Evolutionary conservation across 2,888 invertebrate species (phyloP).

Genomic region (Metellina segmentata): DNA sequence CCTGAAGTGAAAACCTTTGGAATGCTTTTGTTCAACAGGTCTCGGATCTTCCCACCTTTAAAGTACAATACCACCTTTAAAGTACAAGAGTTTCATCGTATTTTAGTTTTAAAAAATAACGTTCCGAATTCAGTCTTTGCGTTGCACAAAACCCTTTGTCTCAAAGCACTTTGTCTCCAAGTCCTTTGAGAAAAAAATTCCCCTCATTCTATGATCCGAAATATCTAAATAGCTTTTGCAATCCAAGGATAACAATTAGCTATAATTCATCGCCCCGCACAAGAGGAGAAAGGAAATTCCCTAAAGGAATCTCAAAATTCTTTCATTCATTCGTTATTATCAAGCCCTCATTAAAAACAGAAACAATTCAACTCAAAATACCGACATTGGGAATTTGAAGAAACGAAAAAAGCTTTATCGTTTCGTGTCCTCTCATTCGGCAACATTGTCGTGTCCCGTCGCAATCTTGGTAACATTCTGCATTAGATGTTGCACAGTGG

Average conservation of each 20-base stretch:
- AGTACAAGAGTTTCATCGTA: no score
- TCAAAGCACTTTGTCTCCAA: no score
- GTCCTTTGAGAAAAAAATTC: no score
- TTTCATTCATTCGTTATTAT: background rate
- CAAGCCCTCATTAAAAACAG: background rate
- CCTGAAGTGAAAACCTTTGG: no score
- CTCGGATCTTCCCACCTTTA: no score
- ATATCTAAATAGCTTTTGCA: no score
- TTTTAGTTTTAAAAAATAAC: no score
- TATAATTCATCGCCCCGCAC: background rate
- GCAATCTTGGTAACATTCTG: conserved; percentile 30
- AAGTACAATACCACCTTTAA: no score
- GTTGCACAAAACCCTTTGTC: no score
- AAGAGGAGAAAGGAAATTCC: background rate
- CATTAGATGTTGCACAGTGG: conserved; percentile 41
- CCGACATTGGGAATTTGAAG: background rate
- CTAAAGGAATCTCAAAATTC: background rate
- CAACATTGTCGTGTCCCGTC: background rate
- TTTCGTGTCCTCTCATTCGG: background rate
- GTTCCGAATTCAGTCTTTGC: no score
- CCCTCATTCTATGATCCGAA: no score
- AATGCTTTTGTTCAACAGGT: no score
- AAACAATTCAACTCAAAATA: background rate
- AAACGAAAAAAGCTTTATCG: background rate
- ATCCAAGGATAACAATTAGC: background rate